phyloP scores from a whole-genome alignment of 2,797 vertebrate species.

The Mallotus villosus region DNA sequence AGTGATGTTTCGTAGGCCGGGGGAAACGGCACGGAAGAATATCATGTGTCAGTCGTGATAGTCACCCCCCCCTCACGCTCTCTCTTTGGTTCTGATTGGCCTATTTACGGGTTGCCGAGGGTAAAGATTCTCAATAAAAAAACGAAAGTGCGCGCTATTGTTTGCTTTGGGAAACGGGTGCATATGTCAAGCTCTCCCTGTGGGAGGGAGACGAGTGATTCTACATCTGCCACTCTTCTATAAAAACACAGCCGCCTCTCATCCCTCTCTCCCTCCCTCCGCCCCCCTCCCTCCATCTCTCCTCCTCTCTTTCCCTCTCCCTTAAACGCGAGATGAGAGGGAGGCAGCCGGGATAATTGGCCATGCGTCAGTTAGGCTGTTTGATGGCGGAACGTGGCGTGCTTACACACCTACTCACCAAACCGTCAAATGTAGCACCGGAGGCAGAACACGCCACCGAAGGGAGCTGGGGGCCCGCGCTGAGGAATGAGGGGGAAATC shows the following conservation, averaged over 20 bases:
- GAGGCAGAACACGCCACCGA: conserved; percentile 74
- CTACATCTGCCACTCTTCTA: conserved; percentile 75
- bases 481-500: conserved; percentile 75
- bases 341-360: conserved; percentile 75
- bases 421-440: conserved; percentile 80
- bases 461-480: conserved; percentile 73
- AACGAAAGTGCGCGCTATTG: conserved; percentile 55
- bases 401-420: conserved; percentile 76
- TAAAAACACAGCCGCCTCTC: conserved; percentile 65
- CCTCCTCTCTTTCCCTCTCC: conserved; percentile 9
- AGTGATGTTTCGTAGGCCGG: neutral
- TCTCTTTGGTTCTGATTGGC: conserved; percentile 64
- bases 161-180: conserved; percentile 71
- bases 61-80: conserved; percentile 27
- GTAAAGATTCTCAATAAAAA: conserved; percentile 50
- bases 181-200: conserved; percentile 71
- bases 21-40: conserved; percentile 8
- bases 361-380: conserved; percentile 72
- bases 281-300: neutral
- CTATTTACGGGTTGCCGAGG: conserved; percentile 67
- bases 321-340: conserved; percentile 75
- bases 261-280: conserved; percentile 35
- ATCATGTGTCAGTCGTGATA: conserved; percentile 51
- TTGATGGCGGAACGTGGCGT: conserved; percentile 70
- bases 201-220: conserved; percentile 61